Evolutionary conservation across 2,797 vertebrate genomes (phyloP).

Genomic region (Cirrhinus molitorella): DNA sequence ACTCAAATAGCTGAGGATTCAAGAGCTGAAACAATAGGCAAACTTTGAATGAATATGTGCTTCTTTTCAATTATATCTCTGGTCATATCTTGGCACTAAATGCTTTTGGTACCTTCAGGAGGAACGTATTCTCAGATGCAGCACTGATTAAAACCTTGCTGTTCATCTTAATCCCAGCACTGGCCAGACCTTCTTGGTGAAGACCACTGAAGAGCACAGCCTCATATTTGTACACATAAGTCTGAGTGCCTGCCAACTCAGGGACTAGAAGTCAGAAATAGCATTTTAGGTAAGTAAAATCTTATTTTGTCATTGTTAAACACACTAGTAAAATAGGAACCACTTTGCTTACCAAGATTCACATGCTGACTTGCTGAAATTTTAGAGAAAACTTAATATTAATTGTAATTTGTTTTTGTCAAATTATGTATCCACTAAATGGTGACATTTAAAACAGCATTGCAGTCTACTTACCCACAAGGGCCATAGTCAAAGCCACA

Average conservation of each 20-base stretch:
- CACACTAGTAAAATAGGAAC: not conserved
- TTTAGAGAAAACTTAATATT: conserved; percentile 29
- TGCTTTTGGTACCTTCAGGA: conserved; percentile 77
- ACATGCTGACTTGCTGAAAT: conserved; percentile 69
- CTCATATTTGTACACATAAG: conserved; percentile 80
- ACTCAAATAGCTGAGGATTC: conserved; percentile 71
- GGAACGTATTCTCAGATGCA: conserved; percentile 67
- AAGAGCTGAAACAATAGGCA: conserved; percentile 63
- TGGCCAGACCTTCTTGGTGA: conserved; percentile 79
- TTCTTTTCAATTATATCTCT: not conserved
- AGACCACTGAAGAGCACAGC: conserved; percentile 75
- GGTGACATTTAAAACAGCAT: not conserved
- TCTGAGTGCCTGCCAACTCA: conserved; percentile 72
- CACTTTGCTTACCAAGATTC: conserved; percentile 69
- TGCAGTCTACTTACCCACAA: conserved; percentile 66
- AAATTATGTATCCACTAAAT: not conserved
- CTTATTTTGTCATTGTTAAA: not conserved
- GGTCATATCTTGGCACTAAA: not conserved
- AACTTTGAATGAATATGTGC: not conserved
- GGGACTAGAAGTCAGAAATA: conserved; percentile 66
- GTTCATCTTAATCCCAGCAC: conserved; percentile 80
- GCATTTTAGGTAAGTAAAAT: not conserved
- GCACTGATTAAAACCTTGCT: conserved; percentile 81
- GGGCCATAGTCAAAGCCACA: conserved; percentile 66
- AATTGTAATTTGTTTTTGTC: not conserved